These are phyloP conservation scores for Xestobium rufovillosum DNA, from an alignment of 2,888 invertebrate genomes.

Conservation along the genomic window DNA sequence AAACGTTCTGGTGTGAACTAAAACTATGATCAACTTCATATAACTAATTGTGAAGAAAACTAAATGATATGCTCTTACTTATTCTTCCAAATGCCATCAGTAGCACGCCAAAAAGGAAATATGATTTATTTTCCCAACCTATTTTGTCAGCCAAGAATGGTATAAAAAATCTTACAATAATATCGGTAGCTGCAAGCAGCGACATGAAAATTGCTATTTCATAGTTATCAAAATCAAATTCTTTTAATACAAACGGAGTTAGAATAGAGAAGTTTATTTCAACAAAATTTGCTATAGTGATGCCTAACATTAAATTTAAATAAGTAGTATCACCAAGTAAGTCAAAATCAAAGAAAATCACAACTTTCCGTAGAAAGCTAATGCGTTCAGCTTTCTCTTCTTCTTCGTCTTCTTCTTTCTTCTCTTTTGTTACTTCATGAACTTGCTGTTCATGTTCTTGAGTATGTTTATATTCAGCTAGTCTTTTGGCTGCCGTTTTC, in stretches of 20 bases:
- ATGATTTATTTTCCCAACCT: conserved; percentile 62
- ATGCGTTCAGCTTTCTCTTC: conserved; percentile 24
- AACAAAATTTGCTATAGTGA: conserved; percentile 62
- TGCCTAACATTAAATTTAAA: conserved; percentile 62
- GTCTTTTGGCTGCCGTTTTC: conserved; percentile 49
- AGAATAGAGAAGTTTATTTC: conserved; percentile 67
- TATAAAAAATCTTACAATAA: conserved; percentile 56
- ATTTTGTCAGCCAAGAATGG: conserved; percentile 63
- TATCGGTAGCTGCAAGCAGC: conserved; percentile 57
- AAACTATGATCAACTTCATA: conserved; percentile 43
- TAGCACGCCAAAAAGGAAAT: conserved; percentile 61
- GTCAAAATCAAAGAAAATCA: conserved; percentile 63
- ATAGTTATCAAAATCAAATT: conserved; percentile 53
- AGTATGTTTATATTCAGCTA: conserved; percentile 43
- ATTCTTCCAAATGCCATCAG: conserved; percentile 60
- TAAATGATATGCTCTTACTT: conserved; percentile 40
- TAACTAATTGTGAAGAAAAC: too few species aligned
- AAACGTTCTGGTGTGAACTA: conserved; percentile 55
- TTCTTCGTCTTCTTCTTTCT: conserved; percentile 16
- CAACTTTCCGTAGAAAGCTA: conserved; percentile 38
- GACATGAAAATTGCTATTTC: conserved; percentile 65
- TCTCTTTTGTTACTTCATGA: conserved; percentile 18
- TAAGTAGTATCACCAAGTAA: conserved; percentile 61
- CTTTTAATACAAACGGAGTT: conserved; percentile 65
- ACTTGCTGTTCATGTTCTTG: conserved; percentile 17